phyloP scores from a whole-genome alignment of 2,888 invertebrate species.

The Icerya purchasi region DNA sequence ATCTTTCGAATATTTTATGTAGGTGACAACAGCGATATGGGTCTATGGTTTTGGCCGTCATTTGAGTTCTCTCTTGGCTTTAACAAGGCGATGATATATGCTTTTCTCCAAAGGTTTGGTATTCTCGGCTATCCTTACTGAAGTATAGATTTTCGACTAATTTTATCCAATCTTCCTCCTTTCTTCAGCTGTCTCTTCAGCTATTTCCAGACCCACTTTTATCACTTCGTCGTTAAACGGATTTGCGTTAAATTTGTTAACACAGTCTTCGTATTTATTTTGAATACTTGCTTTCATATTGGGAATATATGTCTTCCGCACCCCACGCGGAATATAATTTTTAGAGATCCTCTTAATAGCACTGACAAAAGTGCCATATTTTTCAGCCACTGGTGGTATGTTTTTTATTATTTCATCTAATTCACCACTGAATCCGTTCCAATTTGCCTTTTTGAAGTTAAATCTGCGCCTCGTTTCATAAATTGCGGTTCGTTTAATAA shows the following conservation, averaged over 20 bases:
- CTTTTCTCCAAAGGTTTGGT: too few relatives aligned
- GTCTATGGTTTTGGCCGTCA: too few relatives aligned
- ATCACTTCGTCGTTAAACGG: background rate
- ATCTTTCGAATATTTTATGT: too few relatives aligned
- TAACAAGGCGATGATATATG: too few relatives aligned
- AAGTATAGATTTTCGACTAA: too few relatives aligned
- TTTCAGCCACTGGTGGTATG: background rate
- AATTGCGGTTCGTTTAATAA: constrained; percentile 3
- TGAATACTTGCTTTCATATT: constrained; percentile 2
- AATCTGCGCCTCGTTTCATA: background rate
- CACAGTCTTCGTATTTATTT: background rate
- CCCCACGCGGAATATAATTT: constrained; percentile 2
- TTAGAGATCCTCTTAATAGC: constrained; percentile 2
- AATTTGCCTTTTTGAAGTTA: constrained; percentile 6
- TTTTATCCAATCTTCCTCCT: too few relatives aligned
- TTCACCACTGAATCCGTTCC: background rate
- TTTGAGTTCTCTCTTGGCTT: too few relatives aligned
- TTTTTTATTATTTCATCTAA: background rate
- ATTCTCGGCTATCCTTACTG: too few relatives aligned
- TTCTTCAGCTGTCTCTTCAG: too few relatives aligned
- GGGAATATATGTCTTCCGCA: constrained; percentile 1
- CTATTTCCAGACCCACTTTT: background rate
- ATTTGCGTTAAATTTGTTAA: too few relatives aligned
- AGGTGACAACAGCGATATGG: too few relatives aligned
- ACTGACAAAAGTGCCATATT: constrained; percentile 3